Base-by-base conservation (phyloP, 2,888 invertebrate species). In the Xanthorhoe spadicearia region DNA sequence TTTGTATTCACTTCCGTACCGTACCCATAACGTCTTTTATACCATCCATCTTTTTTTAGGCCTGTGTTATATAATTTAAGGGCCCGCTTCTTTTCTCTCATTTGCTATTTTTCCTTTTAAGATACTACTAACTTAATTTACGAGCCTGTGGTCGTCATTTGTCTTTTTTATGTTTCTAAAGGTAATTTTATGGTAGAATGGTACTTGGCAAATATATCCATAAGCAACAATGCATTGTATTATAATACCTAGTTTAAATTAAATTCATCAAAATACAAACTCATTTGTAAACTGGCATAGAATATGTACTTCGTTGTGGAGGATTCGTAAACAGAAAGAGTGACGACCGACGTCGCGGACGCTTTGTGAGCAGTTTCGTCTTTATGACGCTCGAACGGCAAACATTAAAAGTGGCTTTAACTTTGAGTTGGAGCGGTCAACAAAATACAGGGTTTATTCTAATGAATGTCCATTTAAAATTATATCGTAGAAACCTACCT, bases 381-480 rank as follows among this genome's bases (percentile, higher is more conserved):
- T 67, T 50, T 64, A 56, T 48, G 52, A 55, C 28, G 52, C 28
- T 51, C 64, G 23, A 54, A 66, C n/a, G 35, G 61, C 63, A 73
- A 71, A 71, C 65, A 69, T 70, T 65, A 49, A 58, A 64, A 52
- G 61, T 55, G 71, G 68, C 70, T 71, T 69, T 64, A 62, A 65
- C 63, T 60, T 70, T 61, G 63, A 64, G 63, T 63, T 59, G 9
- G 54, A 54, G 53, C 49, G 64, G 69, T 58, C 69, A 59, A 59
- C 38, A 19, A 60, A 58, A 64, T 28, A 63, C 51, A 61, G 53
- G 50, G 32, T 59, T 56, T 15, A 54, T 67, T 69, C 38, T 60
- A 64, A 71, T 51, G 51, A 51, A 50, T n/a, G 8, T 0, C 48
- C 2, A 48, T 48, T 48, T 48, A 3, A 48, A 17, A 48, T 48